phyloP scores from a whole-genome alignment of 2,888 invertebrate species.

The Nemurella pictetii region DNA sequence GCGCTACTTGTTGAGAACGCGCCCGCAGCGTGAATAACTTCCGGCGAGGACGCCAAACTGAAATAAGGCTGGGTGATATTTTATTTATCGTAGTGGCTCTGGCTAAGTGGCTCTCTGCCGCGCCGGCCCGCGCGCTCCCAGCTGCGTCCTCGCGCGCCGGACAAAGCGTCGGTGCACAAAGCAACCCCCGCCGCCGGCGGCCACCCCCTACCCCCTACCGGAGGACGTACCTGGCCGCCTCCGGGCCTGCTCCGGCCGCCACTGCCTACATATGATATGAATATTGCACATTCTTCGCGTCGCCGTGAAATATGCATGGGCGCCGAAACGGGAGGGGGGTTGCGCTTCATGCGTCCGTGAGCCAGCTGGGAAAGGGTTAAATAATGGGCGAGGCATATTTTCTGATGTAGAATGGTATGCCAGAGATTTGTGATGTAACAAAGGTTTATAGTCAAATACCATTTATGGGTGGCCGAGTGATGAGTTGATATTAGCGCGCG shows the following conservation, averaged over 20 bases:
- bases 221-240: background rate
- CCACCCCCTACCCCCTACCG: slow-evolving; percentile 2
- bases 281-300: slow-evolving; percentile 29
- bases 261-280: slow-evolving; percentile 15
- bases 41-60: background rate
- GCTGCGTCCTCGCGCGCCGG: slow-evolving; percentile 2
- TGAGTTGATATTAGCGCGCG: slow-evolving; percentile 29
- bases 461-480: slow-evolving; percentile 27
- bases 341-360: background rate
- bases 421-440: slow-evolving; percentile 38
- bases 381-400: slow-evolving; percentile 25
- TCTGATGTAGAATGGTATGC: slow-evolving; percentile 33
- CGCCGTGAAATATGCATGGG: slow-evolving; percentile 19
- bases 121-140: background rate
- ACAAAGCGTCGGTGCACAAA: background rate
- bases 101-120: background rate
- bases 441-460: slow-evolving; percentile 36
- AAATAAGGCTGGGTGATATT: background rate
- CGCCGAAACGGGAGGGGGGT: background rate
- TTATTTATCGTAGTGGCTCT: background rate
- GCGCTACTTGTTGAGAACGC: background rate
- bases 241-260: no score
- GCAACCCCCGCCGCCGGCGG: background rate
- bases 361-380: slow-evolving; percentile 10
- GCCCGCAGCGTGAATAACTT: background rate